A percentile compares a stretch with the other conserved stretches of the same genome.
These are phyloP conservation scores for Thalpophila matura DNA, from an alignment of 2,888 invertebrate species.

Conservation along the genomic window DNA sequence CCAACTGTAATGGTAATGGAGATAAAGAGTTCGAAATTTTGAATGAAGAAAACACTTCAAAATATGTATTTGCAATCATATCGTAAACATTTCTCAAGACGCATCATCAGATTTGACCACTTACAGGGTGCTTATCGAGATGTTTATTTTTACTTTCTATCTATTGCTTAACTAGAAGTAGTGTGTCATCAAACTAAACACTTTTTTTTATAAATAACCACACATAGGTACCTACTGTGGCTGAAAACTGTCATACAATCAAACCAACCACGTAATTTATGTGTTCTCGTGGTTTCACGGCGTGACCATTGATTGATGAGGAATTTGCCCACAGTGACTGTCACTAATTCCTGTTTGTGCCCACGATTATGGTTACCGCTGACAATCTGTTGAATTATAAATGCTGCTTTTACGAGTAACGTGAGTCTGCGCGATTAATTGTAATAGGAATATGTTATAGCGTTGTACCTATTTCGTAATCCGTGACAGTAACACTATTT, in stretches of 20 bases:
- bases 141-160: too few species aligned
- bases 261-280: conserved; percentile 14
- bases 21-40: neutral
- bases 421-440: neutral
- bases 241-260: neutral
- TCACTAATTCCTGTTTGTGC: conserved; percentile 40
- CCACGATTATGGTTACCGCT: conserved; percentile 4
- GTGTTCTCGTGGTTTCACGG: conserved; percentile 36
- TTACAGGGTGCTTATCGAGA: too few species aligned
- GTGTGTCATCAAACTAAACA: too few species aligned
- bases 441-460: neutral
- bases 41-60: neutral
- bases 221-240: too few species aligned
- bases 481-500: too few species aligned
- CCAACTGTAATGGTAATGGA: too few species aligned
- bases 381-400: conserved; percentile 43
- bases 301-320: conserved; percentile 48
- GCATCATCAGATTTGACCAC: too few species aligned
- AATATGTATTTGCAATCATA: neutral
- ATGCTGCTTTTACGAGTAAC: conserved; percentile 17
- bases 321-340: conserved; percentile 25
- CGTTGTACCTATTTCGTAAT: neutral
- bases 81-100: too few species aligned
- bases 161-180: too few species aligned
- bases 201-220: too few species aligned